A percentile compares a stretch with the other conserved stretches of the same genome.
Evolutionary conservation across 1,140 invertebrate species (phyloP).

Genomic region (Drosophila littoralis): DNA sequence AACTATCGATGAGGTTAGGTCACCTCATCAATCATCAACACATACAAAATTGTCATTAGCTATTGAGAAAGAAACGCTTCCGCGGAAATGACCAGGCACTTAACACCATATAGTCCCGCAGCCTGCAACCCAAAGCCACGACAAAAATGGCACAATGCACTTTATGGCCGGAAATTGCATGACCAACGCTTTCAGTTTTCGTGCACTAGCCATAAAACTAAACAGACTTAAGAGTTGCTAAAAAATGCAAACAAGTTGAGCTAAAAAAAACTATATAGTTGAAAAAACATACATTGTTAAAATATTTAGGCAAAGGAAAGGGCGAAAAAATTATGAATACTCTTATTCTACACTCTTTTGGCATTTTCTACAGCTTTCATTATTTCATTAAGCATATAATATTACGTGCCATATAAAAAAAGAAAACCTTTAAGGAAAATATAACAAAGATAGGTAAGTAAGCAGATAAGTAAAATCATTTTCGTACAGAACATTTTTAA

Average conservation of each 20-base stretch:
- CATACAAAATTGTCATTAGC: constrained; percentile 52
- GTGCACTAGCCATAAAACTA: constrained; percentile 3
- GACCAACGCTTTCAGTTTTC: constrained; percentile 51
- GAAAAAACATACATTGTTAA: constrained; percentile 22
- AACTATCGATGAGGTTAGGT: constrained; percentile 25
- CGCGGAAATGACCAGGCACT: constrained; percentile 29
- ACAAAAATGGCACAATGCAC: constrained; percentile 48
- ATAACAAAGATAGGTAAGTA: too few species aligned
- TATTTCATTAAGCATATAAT: not conserved
- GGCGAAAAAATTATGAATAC: not conserved
- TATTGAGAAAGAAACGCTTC: constrained; percentile 44
- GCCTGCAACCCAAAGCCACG: not conserved
- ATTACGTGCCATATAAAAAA: not conserved
- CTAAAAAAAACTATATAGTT: not conserved
- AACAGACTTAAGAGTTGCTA: constrained; percentile 1
- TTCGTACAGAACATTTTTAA: too few species aligned
- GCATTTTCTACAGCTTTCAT: not conserved
- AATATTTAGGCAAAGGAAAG: constrained; percentile 8
- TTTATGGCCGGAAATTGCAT: constrained; percentile 51
- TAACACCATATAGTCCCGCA: not conserved
- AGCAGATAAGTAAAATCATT: too few species aligned
- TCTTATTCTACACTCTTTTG: not conserved
- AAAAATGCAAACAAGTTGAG: constrained; percentile 16
- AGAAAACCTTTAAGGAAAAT: too few species aligned
- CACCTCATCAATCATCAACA: constrained; percentile 33